Evolutionary conservation across 2,888 invertebrate species (phyloP).

Genomic region (Julus scandinavius): DNA sequence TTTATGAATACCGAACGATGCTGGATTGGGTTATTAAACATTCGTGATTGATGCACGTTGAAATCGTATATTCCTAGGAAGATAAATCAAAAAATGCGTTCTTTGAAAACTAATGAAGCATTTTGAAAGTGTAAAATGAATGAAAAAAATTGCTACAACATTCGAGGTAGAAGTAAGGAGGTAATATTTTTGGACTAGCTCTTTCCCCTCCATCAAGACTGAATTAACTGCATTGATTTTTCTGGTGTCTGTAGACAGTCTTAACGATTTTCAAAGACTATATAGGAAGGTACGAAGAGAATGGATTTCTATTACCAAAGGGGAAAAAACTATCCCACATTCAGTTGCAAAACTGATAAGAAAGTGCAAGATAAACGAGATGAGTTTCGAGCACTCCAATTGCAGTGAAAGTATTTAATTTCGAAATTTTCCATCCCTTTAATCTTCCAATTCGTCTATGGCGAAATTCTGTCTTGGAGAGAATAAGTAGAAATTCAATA

Average conservation of each 20-base stretch:
- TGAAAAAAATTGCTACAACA: constrained; percentile 28
- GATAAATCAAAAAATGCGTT: constrained; percentile 19
- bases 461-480: not conserved
- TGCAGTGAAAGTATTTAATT: constrained; percentile 43
- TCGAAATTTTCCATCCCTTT: constrained; percentile 24
- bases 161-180: not conserved
- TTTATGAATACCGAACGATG: constrained; percentile 9
- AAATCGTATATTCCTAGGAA: not conserved
- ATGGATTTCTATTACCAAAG: constrained; percentile 41
- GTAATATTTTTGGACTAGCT: constrained; percentile 9
- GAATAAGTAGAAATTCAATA: not conserved
- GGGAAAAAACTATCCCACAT: constrained; percentile 21
- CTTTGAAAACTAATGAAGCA: constrained; percentile 37
- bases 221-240: constrained; percentile 46
- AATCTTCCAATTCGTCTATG: not conserved
- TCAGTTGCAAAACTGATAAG: constrained; percentile 45
- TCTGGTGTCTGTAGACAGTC: constrained; percentile 32
- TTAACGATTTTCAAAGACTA: constrained; percentile 46
- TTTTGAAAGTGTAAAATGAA: constrained; percentile 34
- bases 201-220: constrained; percentile 19
- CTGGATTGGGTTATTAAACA: constrained; percentile 24
- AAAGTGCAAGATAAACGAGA: constrained; percentile 45
- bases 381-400: constrained; percentile 45
- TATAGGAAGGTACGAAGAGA: constrained; percentile 23
- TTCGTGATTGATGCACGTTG: constrained; percentile 26